Base-by-base conservation (phyloP, 2,113 vertebrate genomes). In the Hylia prasina region DNA sequence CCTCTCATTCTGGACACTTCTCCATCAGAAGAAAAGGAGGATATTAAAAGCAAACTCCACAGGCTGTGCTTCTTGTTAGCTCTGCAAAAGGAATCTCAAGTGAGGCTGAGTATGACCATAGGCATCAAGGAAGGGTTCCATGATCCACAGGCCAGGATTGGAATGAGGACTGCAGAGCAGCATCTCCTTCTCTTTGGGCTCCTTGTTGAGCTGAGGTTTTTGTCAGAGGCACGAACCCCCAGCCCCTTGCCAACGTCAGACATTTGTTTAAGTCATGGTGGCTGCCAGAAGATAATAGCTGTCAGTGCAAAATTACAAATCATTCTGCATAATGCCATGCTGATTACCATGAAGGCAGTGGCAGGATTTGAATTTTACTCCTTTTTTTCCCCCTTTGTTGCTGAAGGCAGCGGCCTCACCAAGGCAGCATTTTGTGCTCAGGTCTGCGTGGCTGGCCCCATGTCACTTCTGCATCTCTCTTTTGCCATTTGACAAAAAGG, bases 201-300 rank as follows among this genome's bases (percentile, higher is more conserved):
- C 65, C 33, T 61, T 63, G 24, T 14, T 50, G 60, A 4, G 6
- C 45, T 3, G 37, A 65, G 44, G 64, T 76, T 91, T 88, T 76
- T 68, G 66, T 57, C n/a, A 75, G 28, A 94, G 86, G 39, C 87
- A 94, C 51, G 89, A 82, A 69, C 24, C 47, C 3, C 2, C 79
- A 54, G 64, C 58, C 82, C 64, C 71, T 87, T 51, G 76, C 64
- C 64, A 79, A 58, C 45, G 53, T 87, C 91, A 97, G 90, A 68
- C 88, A 65, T 88, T 95, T 91, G 92, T 92, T 95, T 92, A 91
- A 97, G 93, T 81, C 95, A 24, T 92, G 84, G 94, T 16, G 71
- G 86, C 96, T 97, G 97, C 97, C 97, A 95, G 94, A 80, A 94
- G 90, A 95, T 94, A 97, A 97, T 91, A 90, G 95, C 86, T 58